phyloP scores from a whole-genome alignment of 2,888 invertebrate genomes.

The Rotaria macrura region DNA sequence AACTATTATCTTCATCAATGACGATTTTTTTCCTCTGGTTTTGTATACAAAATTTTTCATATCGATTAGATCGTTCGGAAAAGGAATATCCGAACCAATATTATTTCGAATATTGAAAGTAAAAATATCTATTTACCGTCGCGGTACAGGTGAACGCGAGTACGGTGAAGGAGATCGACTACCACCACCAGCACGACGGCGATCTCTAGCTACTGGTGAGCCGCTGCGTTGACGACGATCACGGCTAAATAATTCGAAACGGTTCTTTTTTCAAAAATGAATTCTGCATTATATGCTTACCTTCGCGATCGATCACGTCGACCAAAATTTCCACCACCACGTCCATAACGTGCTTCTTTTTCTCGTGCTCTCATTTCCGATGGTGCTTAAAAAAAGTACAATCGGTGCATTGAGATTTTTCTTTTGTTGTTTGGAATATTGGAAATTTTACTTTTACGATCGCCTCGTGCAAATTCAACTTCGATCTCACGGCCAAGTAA shows the following conservation, averaged over 20 bases:
- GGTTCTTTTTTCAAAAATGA: too few relatives aligned
- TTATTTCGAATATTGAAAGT: background rate
- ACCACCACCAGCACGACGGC: background rate
- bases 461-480: constrained; percentile 14
- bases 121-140: background rate
- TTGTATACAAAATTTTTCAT: too few relatives aligned
- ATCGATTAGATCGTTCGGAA: too few relatives aligned
- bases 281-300: background rate
- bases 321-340: background rate
- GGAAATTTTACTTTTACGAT: background rate
- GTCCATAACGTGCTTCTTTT: background rate
- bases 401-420: too few relatives aligned
- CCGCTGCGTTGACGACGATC: background rate
- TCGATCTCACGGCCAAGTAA: background rate
- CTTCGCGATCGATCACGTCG: background rate
- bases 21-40: background rate
- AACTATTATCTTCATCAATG: background rate
- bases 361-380: constrained; percentile 6
- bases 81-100: too few relatives aligned
- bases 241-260: too few relatives aligned
- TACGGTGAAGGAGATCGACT: background rate
- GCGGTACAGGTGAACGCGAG: background rate
- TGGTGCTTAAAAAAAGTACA: too few relatives aligned
- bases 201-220: background rate
- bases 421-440: too few relatives aligned